Base-by-base conservation (phyloP, 2,113 vertebrate species). In the Corydoras sp. region DNA sequence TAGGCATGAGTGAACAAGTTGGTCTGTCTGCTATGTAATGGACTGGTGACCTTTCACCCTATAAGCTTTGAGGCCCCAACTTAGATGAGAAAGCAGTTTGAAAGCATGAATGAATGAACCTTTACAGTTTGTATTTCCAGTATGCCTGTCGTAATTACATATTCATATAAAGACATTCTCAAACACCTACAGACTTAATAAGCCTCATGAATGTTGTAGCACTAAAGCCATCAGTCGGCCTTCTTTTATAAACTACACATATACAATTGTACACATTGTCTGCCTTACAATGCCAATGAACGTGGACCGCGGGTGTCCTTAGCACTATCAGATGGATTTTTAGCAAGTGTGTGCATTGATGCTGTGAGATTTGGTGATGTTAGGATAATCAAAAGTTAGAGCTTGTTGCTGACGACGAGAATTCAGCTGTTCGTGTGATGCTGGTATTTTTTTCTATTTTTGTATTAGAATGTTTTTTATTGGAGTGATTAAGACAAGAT, bases 281-380 rank as follows among this genome's bases (percentile, higher is more conserved):
- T 60, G 43, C 56, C 29, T 66, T 18, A 54, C 35, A 15, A 43
- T 61, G 77, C 50, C 69, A 64, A 72, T 69, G 61, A 75, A 75
- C 43, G 62, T 72, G 66, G 62, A 62, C 18, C 29, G 49, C 13
- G 53, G 64, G 14, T 14, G 68, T 65, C 30, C 18, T 77, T 71
- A 30, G 59, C 60, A 51, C 68, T 59, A 53, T 58, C 55, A 49
- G 73, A 62, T 62, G 63, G 69, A 76, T 10, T 68, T 67, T 58
- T 63, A n/a, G 61, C 49, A 81, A 80, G 83, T 81, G 79, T 69
- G 66, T 68, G 77, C 76, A 53, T 62, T 66, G 69, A 69, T 65
- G 64, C 62, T 72, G 49, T 54, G 61, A 71, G 30, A 70, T 63
- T 15, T 65, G 64, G 29, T 76, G 72, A 35, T 65, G 10, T 77